Conservation (phyloP, 2,113 vertebrate species). For the Deroptyus accipitrinus region DNA sequence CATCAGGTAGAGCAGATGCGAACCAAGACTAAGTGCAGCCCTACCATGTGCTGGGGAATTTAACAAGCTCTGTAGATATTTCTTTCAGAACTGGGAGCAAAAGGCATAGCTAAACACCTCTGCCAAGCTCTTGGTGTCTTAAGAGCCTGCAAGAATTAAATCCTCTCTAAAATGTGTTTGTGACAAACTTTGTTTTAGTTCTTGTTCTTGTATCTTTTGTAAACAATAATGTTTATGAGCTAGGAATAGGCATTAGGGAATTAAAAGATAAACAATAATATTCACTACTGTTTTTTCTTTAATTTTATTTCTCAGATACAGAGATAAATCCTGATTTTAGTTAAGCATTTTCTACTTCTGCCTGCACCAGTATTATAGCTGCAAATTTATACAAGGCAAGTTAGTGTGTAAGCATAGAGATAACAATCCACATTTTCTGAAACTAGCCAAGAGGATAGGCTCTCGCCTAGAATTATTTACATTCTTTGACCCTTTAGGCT, state of each 20-base stretch:
- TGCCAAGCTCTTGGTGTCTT: not conserved
- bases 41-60: not conserved
- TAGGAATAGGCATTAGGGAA: not conserved
- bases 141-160: not conserved
- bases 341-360: slow-evolving; percentile 19
- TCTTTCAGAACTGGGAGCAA: not conserved
- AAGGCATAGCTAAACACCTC: not conserved
- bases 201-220: not conserved
- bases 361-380: not conserved
- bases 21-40: not conserved
- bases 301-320: not conserved
- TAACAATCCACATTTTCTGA: slow-evolving; percentile 14
- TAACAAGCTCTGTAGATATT: not conserved
- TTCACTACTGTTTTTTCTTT: not conserved
- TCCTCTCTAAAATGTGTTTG: not conserved
- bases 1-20: not conserved
- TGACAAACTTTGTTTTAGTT: slow-evolving; percentile 10
- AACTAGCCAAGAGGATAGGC: slow-evolving; percentile 14
- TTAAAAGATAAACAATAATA: slow-evolving; percentile 13
- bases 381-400: slow-evolving; percentile 36
- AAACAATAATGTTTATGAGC: slow-evolving; percentile 9
- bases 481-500: slow-evolving; percentile 37
- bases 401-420: not conserved
- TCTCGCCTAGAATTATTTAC: slow-evolving; percentile 27
- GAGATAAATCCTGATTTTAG: slow-evolving; percentile 39